These are phyloP conservation scores for Kryptolebias marmoratus DNA, from an alignment of 2,113 vertebrate genomes.

Conservation along the genomic window DNA sequence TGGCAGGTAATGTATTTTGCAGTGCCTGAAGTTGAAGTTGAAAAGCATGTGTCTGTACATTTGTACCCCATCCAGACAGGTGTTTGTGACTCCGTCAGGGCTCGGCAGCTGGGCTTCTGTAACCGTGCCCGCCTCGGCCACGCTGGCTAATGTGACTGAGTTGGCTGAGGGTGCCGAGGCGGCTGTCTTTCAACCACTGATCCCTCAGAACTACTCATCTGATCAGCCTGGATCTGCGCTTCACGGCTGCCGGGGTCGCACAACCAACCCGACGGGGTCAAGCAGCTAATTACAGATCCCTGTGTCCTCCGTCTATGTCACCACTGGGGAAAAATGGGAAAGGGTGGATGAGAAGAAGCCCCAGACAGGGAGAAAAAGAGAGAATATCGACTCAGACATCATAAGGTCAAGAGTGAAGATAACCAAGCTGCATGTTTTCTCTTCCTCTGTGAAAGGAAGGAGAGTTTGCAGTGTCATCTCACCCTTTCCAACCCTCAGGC, in stretches of 20 bases:
- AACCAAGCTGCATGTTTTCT: constrained; percentile 27
- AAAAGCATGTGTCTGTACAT: constrained; percentile 53
- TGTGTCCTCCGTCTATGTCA: constrained; percentile 61
- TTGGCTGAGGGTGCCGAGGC: constrained; percentile 81
- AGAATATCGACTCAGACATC: constrained; percentile 60
- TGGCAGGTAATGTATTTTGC: constrained; percentile 53
- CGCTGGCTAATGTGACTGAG: constrained; percentile 79
- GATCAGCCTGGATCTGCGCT: constrained; percentile 80
- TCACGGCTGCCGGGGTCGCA: constrained; percentile 80
- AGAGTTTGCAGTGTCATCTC: constrained; percentile 48
- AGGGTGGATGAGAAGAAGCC: constrained; percentile 40
- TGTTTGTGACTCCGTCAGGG: constrained; percentile 58
- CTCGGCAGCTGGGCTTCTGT: constrained; percentile 65
- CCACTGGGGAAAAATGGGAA: constrained; percentile 34
- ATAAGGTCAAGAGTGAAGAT: constrained; percentile 60
- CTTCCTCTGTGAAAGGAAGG: constrained; percentile 22
- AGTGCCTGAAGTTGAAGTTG: constrained; percentile 41
- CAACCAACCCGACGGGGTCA: constrained; percentile 69
- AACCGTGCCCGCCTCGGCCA: constrained; percentile 42
- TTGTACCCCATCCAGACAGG: constrained; percentile 47
- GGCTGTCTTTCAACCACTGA: constrained; percentile 87
- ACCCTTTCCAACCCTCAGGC: constrained; percentile 80
- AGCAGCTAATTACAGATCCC: constrained; percentile 70
- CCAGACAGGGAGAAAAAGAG: constrained; percentile 19
- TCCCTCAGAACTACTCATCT: constrained; percentile 86